phyloP scores from a whole-genome alignment of 2,888 invertebrate species.

The Chironomus tentans region DNA sequence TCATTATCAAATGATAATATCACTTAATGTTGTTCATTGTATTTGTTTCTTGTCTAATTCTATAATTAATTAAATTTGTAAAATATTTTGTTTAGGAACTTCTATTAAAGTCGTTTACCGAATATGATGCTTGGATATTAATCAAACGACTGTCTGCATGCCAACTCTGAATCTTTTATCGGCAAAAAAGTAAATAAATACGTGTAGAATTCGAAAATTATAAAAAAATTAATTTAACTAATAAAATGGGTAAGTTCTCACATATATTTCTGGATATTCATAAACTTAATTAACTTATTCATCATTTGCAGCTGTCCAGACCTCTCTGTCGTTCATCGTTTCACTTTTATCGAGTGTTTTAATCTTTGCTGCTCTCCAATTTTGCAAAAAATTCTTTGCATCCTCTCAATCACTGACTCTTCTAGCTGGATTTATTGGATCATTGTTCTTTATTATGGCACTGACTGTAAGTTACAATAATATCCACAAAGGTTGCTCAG shows the following conservation, averaged over 20 bases:
- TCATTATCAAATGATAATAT: neutral
- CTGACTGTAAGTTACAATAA: conserved; percentile 53
- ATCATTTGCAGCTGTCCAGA: conserved; percentile 1
- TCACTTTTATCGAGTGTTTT: conserved; percentile 35
- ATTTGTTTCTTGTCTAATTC: too few species aligned
- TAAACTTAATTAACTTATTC: neutral
- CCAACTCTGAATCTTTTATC: neutral
- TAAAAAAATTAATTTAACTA: neutral
- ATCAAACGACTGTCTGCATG: too few species aligned
- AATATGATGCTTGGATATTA: too few species aligned
- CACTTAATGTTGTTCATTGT: neutral
- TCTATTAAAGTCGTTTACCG: too few species aligned
- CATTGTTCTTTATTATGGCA: conserved; percentile 73
- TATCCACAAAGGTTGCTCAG: neutral
- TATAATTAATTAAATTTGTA: too few species aligned
- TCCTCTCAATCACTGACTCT: conserved; percentile 76
- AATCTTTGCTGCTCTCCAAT: conserved; percentile 86
- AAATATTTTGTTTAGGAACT: too few species aligned
- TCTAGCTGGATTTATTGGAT: conserved; percentile 81
- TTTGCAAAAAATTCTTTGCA: conserved; percentile 72
- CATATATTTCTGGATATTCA: too few species aligned
- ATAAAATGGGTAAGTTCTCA: neutral
- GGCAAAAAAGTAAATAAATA: neutral
- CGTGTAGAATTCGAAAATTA: neutral
- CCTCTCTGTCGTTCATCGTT: conserved; percentile 1